Evolutionary conservation across 1,140 invertebrate genomes (phyloP).

Genomic region (Mizuhopecten yessoensis): DNA sequence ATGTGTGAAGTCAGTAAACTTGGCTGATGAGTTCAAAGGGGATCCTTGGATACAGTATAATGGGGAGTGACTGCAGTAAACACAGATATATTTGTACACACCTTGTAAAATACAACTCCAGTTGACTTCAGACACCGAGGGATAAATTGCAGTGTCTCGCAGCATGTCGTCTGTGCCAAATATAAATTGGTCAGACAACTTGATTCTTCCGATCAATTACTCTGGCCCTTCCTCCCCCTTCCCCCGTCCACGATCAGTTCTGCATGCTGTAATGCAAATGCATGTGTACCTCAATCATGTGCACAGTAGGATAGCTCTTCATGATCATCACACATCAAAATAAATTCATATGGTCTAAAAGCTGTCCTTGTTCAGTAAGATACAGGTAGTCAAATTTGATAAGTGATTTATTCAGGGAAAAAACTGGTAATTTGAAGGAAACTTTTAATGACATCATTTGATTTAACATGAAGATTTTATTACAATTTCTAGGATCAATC

Average conservation of each 20-base stretch:
- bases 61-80: not conserved
- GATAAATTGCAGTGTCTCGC: conserved; percentile 11
- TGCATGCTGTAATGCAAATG: too few relatives aligned
- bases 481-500: too few relatives aligned
- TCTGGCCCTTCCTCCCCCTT: not conserved
- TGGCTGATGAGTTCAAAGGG: not conserved
- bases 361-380: too few relatives aligned
- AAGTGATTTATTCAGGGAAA: too few relatives aligned
- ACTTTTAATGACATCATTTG: too few relatives aligned
- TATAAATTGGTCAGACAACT: not conserved
- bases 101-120: conserved; percentile 15
- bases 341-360: too few relatives aligned
- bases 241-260: not conserved
- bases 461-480: too few relatives aligned
- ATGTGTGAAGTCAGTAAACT: too few relatives aligned
- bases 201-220: too few relatives aligned
- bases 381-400: too few relatives aligned
- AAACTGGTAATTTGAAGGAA: too few relatives aligned
- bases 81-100: not conserved
- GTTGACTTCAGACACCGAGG: not conserved
- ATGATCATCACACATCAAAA: not conserved
- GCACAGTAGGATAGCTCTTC: not conserved
- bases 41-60: not conserved
- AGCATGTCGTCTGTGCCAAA: not conserved
- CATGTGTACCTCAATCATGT: too few relatives aligned